A percentile compares a stretch with the other conserved stretches of the same genome.
These are phyloP conservation scores for Anodontia alba DNA, from an alignment of 2,888 invertebrate species.

Conservation along the genomic window DNA sequence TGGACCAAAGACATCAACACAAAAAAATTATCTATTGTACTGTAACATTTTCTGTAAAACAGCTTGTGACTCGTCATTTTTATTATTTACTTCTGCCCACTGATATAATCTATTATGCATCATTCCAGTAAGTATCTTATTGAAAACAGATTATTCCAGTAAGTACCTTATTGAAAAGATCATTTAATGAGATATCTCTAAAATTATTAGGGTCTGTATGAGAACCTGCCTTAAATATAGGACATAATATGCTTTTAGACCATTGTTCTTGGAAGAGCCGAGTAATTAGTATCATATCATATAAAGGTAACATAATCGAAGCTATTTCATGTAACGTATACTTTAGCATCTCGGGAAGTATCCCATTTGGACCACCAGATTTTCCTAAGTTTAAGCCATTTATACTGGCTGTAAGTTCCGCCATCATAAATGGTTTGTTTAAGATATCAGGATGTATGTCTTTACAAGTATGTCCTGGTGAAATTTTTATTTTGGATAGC, in stretches of 20 bases:
- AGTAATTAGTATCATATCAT: not conserved
- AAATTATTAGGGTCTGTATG: not conserved
- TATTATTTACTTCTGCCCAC: slow-evolving; percentile 3
- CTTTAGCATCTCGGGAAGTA: not conserved
- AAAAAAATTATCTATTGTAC: not conserved
- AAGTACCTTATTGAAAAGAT: not conserved
- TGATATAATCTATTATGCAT: not conserved
- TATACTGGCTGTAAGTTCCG: not conserved
- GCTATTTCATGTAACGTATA: not conserved
- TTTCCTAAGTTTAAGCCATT: not conserved
- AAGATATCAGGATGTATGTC: no score
- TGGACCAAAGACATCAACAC: not conserved
- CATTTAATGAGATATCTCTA: not conserved
- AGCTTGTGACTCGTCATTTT: not conserved
- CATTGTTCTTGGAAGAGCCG: not conserved
- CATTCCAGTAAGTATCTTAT: not conserved
- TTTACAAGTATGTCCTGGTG: no score
- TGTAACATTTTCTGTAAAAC: not conserved
- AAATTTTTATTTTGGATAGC: no score
- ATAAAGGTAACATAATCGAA: not conserved
- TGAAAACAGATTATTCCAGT: not conserved
- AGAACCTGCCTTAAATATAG: not conserved
- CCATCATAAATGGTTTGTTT: not conserved
- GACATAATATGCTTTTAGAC: slow-evolving; percentile 4
- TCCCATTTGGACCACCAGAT: not conserved